Conservation (phyloP, 2,797 vertebrate species). For the Carcharodon carcharias region DNA sequence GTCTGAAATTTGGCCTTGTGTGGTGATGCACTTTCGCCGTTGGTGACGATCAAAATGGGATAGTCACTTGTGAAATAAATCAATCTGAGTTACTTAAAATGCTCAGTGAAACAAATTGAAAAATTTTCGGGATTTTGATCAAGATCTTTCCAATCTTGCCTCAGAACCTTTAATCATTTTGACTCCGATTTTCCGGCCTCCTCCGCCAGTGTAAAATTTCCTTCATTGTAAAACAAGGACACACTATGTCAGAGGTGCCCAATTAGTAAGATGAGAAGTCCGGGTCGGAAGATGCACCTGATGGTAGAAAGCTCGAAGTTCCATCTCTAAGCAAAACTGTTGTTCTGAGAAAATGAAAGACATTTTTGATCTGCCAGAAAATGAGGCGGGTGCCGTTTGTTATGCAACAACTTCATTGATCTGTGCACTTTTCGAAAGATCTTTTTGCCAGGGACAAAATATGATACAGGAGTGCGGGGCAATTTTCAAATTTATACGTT, state of each 20-base stretch:
- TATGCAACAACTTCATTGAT: not conserved
- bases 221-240: not conserved
- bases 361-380: not conserved
- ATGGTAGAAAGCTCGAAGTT: not conserved
- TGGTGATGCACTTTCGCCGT: not conserved
- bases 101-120: not conserved
- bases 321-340: not conserved
- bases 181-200: not conserved
- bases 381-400: not conserved
- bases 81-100: not conserved
- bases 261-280: not conserved
- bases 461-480: too few relatives aligned
- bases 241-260: not conserved
- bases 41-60: not conserved
- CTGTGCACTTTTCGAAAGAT: not conserved
- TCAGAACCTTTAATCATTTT: not conserved
- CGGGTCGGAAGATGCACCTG: not conserved
- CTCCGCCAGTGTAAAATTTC: too few relatives aligned
- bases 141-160: not conserved
- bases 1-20: not conserved
- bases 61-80: not conserved
- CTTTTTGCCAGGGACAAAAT: not conserved
- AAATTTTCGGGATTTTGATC: not conserved
- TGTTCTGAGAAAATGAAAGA: too few relatives aligned
- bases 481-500: not conserved